Evolutionary conservation across 2,888 invertebrate species (phyloP), one percentile per base, ranked within the genome.

Genomic region (Norana najaformis): DNA sequence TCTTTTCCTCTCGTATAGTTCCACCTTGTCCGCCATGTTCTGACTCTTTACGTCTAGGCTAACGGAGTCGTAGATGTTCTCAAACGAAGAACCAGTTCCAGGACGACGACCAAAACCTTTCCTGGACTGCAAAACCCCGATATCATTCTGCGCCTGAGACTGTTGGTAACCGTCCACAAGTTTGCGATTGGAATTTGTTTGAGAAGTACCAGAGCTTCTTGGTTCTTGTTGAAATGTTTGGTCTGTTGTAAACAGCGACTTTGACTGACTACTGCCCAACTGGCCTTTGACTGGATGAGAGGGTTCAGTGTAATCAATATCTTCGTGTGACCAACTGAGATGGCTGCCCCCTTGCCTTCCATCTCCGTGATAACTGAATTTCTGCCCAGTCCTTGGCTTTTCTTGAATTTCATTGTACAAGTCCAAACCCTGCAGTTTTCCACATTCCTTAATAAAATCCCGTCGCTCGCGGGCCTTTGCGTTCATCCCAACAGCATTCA

Each of bases 41-140:
- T 13, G n/a, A n/a, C 16, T 16, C 69, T 69, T 69, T 69, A 6
- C 69, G n/a, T n/a, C 69, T 11, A 30, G 11, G 34, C 91, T 90
- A 5, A 90, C 90, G 8, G 88, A 89, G 47, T 92, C 92, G 85
- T 92, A 92, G 30, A 92, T 90, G 89, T 92, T 92, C 91, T 92
- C 92, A 82, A 92, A 92, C 11, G 92, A 92, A 37, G 92, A 92
- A 47, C 91, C 91, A 35, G 89, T 85, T 39, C 69, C 38, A 6
- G n/a, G 34, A 88, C 23, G 23, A 4, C 23, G 34, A 85, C 36
- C 36, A 16, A 69, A 69, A n/a, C 69, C n/a, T 69, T 11, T 69
- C n/a, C 69, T n/a, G 1, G n/a, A 69, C n/a, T 69, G 69, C n/a
- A 16, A 69, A n/a, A n/a, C 69, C 69, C 69, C 69, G 8, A 69